Evolutionary conservation across 2,888 invertebrate species (phyloP), one percentile per base, ranked within the genome.

Genomic region (Scrobipalpa atriplicella): DNA sequence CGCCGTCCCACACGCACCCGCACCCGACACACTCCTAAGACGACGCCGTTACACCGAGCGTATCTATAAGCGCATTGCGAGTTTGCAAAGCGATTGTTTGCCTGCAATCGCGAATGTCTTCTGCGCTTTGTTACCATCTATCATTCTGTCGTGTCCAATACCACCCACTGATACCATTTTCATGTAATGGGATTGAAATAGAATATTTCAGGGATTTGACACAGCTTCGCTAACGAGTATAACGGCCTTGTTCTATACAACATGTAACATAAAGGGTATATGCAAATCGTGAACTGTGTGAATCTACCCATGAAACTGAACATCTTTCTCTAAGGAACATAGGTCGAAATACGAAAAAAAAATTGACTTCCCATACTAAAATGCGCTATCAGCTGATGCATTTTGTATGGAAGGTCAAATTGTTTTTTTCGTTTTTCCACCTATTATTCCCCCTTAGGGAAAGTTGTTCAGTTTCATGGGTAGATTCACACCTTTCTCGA

Each of bases 61-160:
- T 47, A 47, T 3, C 47, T 11, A 47, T 61, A 65, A 61, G 60
- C 63, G 67, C 67, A 65, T 38, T 62, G 67, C 65, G 65, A 67
- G 39, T 56, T 62, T 67, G 65, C 67, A 47, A 21, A 56, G 67
- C 65, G 67, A 67, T 65, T 62, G 65, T 65, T 36, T 10, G 52
- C 36, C 54, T 19, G 67, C 62, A 67, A 58, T 62, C 67, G 67
- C 65, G 67, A 67, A 65, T 58, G 36, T 41, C 11, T 47, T 62
- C 29, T 41, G 58, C 58, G 58, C 58, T 58, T 11, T 36, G 38
- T 7, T 16, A 38, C 16, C 38, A 21, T 54, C 29, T 29, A 38
- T 16, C 58, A 58, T 36, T n/a, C 18, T 52, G 21, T 21, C 21
- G 9, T 52, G 29, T 29, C 21, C 10, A 19, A 58, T 8, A n/a